These are phyloP conservation scores for Lacanobia wlatinum DNA, from an alignment of 2,888 invertebrate genomes.

Conservation along the genomic window DNA sequence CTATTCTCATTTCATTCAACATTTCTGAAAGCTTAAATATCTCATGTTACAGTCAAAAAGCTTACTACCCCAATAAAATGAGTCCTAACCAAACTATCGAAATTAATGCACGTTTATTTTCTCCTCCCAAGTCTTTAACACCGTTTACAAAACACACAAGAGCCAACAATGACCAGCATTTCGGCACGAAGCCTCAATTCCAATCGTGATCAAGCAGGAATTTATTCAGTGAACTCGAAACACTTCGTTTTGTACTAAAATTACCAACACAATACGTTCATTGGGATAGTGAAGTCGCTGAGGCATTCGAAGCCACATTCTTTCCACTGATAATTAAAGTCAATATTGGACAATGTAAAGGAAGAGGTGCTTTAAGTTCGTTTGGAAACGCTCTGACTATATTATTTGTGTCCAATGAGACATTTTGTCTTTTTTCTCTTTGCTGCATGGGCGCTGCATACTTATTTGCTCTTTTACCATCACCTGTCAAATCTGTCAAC, in stretches of 20 bases:
- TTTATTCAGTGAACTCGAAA: conserved; percentile 64
- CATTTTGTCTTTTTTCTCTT: background rate
- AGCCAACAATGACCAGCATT: conserved; percentile 59
- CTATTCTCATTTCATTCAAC: background rate
- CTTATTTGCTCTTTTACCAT: background rate
- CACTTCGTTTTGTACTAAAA: conserved; percentile 59
- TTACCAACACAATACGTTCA: conserved; percentile 50
- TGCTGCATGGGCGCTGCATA: too few relatives aligned
- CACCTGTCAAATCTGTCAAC: background rate
- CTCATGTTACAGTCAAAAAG: background rate
- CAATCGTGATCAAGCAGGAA: conserved; percentile 63
- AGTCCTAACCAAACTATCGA: conserved; percentile 2
- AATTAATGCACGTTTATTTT: conserved; percentile 21
- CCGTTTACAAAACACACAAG: conserved; percentile 53
- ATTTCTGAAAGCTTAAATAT: background rate
- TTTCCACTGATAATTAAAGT: conserved; percentile 57
- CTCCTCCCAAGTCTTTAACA: conserved; percentile 23
- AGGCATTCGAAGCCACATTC: conserved; percentile 54
- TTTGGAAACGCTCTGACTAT: conserved; percentile 16
- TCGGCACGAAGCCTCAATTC: conserved; percentile 55
- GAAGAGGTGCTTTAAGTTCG: conserved; percentile 19
- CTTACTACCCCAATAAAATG: background rate
- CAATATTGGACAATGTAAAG: conserved; percentile 52
- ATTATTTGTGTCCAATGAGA: background rate
- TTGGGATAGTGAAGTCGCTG: conserved; percentile 43